phyloP scores from a whole-genome alignment of 2,113 vertebrate species.

The Lagopus leucura region DNA sequence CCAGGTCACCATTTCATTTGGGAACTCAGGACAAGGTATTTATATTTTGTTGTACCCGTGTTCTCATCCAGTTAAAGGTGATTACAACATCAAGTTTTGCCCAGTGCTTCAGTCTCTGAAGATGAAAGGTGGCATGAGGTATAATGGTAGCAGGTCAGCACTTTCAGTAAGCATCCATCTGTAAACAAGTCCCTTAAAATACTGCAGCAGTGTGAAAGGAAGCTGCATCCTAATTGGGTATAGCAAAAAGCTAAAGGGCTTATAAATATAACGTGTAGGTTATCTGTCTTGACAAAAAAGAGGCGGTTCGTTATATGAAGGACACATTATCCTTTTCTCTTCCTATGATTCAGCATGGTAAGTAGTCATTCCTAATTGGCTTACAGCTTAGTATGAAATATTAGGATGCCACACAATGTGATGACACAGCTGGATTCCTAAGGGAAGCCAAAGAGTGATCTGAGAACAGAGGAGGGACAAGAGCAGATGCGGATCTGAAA shows the following conservation, averaged over 20 bases:
- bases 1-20: neutral
- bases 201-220: slow-evolving; percentile 32
- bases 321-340: slow-evolving; percentile 89
- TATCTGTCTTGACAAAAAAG: slow-evolving; percentile 78
- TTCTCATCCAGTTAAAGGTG: slow-evolving; percentile 13
- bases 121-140: slow-evolving; percentile 41
- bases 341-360: slow-evolving; percentile 90
- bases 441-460: slow-evolving; percentile 88
- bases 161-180: slow-evolving; percentile 51
- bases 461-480: slow-evolving; percentile 77
- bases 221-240: slow-evolving; percentile 71
- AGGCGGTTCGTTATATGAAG: slow-evolving; percentile 92
- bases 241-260: slow-evolving; percentile 70
- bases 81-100: slow-evolving; percentile 38
- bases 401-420: slow-evolving; percentile 86
- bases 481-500: slow-evolving; percentile 70
- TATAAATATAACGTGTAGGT: slow-evolving; percentile 63
- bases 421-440: slow-evolving; percentile 95
- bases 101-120: slow-evolving; percentile 16
- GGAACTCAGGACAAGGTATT: neutral
- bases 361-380: slow-evolving; percentile 97
- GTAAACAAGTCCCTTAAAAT: slow-evolving; percentile 36
- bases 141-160: slow-evolving; percentile 45
- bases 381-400: slow-evolving; percentile 93
- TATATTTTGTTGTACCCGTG: neutral